Base-by-base conservation (phyloP, 2,888 invertebrate species). In the Alsophila aescularia region DNA sequence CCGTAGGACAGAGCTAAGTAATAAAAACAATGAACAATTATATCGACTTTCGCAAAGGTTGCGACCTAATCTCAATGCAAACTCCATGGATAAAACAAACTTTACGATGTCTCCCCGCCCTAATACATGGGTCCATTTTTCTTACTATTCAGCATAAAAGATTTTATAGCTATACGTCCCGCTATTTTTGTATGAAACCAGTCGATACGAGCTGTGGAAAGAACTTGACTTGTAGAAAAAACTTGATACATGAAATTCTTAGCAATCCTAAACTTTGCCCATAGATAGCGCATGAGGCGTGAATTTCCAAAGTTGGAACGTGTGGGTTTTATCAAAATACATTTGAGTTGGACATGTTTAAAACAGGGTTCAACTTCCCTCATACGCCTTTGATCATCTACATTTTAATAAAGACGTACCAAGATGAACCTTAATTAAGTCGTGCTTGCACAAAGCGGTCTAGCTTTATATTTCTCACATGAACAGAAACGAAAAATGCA, bases 131-230 rank as follows among this genome's bases (percentile, higher is more conserved):
- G 53, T 67, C 61, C 59, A 62, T 55, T 68, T 70, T 75, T 64
- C 69, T 76, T 71, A 72, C 70, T 73, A 73, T 75, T 75, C 78
- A 70, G 74, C 74, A 75, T 76, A 76, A 75, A 79, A 78, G 57
- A 66, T 69, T 70, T 75, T 74, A 71, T 69, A 60, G 51, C 52
- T 32, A 37, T 51, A 49, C 58, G 58, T 51, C 62, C 61, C 52
- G 48, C 55, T 52, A 64, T 69, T 70, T 67, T 68, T 59, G 52
- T 66, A 65, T 67, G 58, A 69, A 67, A 58, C 60, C 56, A 61
- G 62, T 61, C 45, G 55, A 52, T 60, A 61, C 44, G 56, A 43
- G 51, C 15, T n/a, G 5, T 16, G 10, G 31, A 27, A 31, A 32
- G 16, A 44, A 44, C 31, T 15, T 39, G 34, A 7, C 16, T 16